A percentile compares a stretch with the other conserved stretches of the same genome.
phyloP scores from a whole-genome alignment of 1,140 invertebrate species.

The Brachionus angularis region DNA sequence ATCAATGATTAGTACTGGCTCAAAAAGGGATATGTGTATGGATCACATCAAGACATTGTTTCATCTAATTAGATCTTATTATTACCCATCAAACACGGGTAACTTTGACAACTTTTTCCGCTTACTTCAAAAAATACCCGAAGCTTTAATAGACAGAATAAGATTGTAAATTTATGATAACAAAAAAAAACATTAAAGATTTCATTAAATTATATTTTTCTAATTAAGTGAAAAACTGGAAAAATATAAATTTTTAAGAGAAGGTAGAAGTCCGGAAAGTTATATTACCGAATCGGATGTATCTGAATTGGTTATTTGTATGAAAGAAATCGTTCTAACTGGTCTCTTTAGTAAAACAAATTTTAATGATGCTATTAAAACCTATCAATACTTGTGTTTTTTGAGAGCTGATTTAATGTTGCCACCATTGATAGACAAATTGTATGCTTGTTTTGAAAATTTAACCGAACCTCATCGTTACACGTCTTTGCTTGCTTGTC shows the following conservation, averaged over 20 bases:
- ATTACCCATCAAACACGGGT: slow-evolving; percentile 80
- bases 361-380: slow-evolving; percentile 64
- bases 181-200: neutral
- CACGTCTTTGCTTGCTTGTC: slow-evolving; percentile 70
- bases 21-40: slow-evolving; percentile 62
- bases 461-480: slow-evolving; percentile 79
- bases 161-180: slow-evolving; percentile 11
- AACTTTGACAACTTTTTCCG: neutral
- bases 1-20: slow-evolving; percentile 57
- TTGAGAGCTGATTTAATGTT: slow-evolving; percentile 77
- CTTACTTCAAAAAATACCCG: slow-evolving; percentile 22
- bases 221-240: slow-evolving; percentile 2
- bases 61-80: slow-evolving; percentile 77
- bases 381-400: slow-evolving; percentile 70
- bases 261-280: slow-evolving; percentile 52
- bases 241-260: slow-evolving; percentile 31
- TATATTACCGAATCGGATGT: slow-evolving; percentile 75
- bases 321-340: slow-evolving; percentile 67
- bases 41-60: slow-evolving; percentile 74
- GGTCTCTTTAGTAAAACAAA: slow-evolving; percentile 74
- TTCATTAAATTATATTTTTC: neutral
- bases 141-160: slow-evolving; percentile 24
- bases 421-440: slow-evolving; percentile 73
- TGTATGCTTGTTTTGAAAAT: slow-evolving; percentile 67
- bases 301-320: slow-evolving; percentile 71